These are phyloP conservation scores for Drosophila tani DNA, from an alignment of 1,140 invertebrate genomes.

Conservation along the genomic window DNA sequence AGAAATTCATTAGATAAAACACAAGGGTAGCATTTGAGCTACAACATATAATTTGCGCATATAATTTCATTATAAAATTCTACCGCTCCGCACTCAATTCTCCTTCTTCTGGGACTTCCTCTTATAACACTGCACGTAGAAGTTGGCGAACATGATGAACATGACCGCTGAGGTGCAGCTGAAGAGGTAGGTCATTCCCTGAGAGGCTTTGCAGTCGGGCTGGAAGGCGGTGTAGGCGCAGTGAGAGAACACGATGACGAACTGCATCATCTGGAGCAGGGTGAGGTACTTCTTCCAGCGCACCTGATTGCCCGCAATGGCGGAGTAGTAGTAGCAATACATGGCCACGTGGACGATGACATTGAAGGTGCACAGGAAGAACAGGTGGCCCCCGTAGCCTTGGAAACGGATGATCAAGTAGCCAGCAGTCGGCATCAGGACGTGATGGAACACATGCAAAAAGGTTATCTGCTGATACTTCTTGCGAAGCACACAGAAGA, in stretches of 20 bases:
- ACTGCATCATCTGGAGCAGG: conserved; percentile 25
- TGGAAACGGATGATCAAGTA: conserved; percentile 40
- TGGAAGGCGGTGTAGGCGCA: conserved; percentile 25
- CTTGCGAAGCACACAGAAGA: conserved; percentile 65
- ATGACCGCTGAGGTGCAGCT: conserved; percentile 87
- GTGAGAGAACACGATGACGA: conserved; percentile 15
- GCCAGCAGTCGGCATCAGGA: conserved; percentile 70
- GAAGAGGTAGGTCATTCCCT: conserved; percentile 87
- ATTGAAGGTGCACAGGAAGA: conserved; percentile 17
- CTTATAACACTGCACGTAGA: conserved; percentile 86
- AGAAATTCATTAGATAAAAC: no score
- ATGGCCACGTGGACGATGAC: conserved; percentile 12
- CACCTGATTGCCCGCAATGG: not conserved
- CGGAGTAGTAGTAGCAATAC: conserved; percentile 17
- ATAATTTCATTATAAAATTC: no score
- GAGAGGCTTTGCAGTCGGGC: conserved; percentile 87
- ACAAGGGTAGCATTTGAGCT: no score
- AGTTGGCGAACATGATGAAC: conserved; percentile 92
- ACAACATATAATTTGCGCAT: no score
- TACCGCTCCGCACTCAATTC: not conserved
- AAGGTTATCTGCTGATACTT: conserved; percentile 52
- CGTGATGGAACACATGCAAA: conserved; percentile 85
- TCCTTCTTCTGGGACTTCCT: not conserved
- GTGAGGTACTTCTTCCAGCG: conserved; percentile 21
- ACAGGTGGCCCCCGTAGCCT: conserved; percentile 88